phyloP scores from a whole-genome alignment of 2,797 vertebrate genomes.

The Tinamus major region DNA sequence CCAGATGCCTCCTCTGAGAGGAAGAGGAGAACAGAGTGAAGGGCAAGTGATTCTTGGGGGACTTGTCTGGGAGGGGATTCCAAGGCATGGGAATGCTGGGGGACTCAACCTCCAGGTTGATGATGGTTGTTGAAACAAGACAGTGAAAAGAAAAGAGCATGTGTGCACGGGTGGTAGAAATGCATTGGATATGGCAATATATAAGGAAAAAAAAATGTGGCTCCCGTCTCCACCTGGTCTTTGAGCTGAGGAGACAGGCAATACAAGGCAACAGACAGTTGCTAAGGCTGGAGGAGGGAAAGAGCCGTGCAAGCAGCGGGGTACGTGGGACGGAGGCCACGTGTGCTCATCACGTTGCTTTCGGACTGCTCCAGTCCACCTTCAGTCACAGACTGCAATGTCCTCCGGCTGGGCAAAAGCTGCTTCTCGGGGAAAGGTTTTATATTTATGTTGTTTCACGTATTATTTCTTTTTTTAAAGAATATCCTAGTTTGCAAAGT shows the following conservation, averaged over 20 bases:
- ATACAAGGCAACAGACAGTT: no score
- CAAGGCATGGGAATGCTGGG: no score
- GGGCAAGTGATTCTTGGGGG: not conserved
- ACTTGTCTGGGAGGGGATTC: not conserved
- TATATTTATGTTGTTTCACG: slow-evolving; percentile 39
- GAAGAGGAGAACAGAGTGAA: not conserved
- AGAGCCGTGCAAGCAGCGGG: rapidly evolving
- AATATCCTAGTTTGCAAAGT: not conserved
- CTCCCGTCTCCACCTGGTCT: not conserved
- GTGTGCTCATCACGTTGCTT: not conserved
- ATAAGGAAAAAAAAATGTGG: not conserved
- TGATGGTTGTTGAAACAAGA: not conserved
- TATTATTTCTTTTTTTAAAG: not conserved
- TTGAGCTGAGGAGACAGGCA: not conserved
- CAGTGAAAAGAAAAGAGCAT: not conserved
- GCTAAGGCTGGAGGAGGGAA: not conserved
- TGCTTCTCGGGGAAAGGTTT: slow-evolving; percentile 48
- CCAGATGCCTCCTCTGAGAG: not conserved
- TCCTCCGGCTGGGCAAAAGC: not conserved
- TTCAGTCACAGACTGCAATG: slow-evolving; percentile 24
- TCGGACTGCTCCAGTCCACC: not conserved
- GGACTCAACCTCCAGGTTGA: not conserved
- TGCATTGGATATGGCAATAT: not conserved
- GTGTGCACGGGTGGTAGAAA: not conserved
- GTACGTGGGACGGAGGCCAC: not conserved